These are phyloP conservation scores for Gonocerus acuteangulatus DNA, from an alignment of 2,888 invertebrate species.

Conservation along the genomic window DNA sequence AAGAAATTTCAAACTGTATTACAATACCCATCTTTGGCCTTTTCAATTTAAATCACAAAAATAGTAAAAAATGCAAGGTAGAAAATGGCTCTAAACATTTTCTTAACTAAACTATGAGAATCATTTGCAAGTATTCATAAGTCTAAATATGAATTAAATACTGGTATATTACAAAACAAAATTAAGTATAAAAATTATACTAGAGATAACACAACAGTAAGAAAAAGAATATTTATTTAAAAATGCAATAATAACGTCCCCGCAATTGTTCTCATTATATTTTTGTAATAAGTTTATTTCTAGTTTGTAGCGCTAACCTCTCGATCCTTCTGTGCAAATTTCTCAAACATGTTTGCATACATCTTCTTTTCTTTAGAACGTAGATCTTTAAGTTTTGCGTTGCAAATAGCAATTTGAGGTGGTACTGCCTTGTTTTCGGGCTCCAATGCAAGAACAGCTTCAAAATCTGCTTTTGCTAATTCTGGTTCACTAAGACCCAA, in stretches of 20 bases:
- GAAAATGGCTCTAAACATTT: no score
- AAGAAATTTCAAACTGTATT: slow-evolving; percentile 27
- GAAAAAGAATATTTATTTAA: no score
- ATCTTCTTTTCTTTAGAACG: slow-evolving; percentile 73
- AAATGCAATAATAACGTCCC: no score
- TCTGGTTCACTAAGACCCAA: slow-evolving; percentile 68
- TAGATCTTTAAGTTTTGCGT: slow-evolving; percentile 64
- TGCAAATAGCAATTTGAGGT: slow-evolving; percentile 65
- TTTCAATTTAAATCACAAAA: no score
- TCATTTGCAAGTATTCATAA: no score
- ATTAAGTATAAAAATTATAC: no score
- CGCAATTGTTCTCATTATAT: neutral
- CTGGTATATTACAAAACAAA: no score
- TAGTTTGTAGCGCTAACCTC: slow-evolving; percentile 31
- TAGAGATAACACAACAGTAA: no score
- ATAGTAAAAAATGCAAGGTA: no score
- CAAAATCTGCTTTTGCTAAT: slow-evolving; percentile 68
- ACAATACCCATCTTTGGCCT: neutral
- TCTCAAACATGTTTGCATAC: slow-evolving; percentile 93
- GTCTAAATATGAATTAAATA: no score
- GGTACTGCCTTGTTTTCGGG: slow-evolving; percentile 83
- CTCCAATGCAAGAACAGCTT: slow-evolving; percentile 65
- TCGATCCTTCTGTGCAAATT: slow-evolving; percentile 71
- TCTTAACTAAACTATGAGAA: no score
- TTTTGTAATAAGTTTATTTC: neutral